Evolutionary conservation across 2,797 vertebrate species (phyloP), one percentile per base, ranked within the genome.

Genomic region (Syngnathus acus): DNA sequence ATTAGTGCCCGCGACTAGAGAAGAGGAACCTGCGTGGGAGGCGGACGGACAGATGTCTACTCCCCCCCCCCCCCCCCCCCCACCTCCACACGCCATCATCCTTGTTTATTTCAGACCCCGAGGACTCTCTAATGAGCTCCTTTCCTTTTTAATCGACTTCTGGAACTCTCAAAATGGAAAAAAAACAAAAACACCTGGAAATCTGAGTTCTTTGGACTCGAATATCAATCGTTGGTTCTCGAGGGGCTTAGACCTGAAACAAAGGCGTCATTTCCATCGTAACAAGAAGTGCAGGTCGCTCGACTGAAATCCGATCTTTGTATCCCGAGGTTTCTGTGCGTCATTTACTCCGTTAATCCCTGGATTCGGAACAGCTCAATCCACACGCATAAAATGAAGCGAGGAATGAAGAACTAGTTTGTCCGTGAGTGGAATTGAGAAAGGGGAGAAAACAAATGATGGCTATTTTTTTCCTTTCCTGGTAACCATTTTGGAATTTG

Each of bases 1-100:
- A 92, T 92, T 91, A 91, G 72, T 58, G 67, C 78, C 72, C 64
- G 48, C 3, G 17, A 62, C 64, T 21, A 68, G 71, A 75, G 67
- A 62, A 65, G 61, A 68, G 48, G 50, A n/a, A 79, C 79, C 78
- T 76, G 80, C 60, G 66, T 72, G 75, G 80, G 66, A 65, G 79
- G 63, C 79, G 78, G 73, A 67, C 69, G 50, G 87, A 72, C 83
- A 72, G 71, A 82, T 78, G 76, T 75, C 76, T 63, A 58, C 13
- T 42, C 73, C 72, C 65, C 67, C 42, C 65, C 48, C 37, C 37
- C 13, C 42, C 73, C 72, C 65, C 67, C 42, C 65, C 48, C 37
- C 37, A 55, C 47, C 39, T 53, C 61, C 68, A 69, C 50, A 66
- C 69, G 67, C 40, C 23, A 51, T 39, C 67, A 65, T 70, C 70